These are phyloP conservation scores for Halcyon chelicuti DNA, from an alignment of 2,797 vertebrate species.

Conservation along the genomic window DNA sequence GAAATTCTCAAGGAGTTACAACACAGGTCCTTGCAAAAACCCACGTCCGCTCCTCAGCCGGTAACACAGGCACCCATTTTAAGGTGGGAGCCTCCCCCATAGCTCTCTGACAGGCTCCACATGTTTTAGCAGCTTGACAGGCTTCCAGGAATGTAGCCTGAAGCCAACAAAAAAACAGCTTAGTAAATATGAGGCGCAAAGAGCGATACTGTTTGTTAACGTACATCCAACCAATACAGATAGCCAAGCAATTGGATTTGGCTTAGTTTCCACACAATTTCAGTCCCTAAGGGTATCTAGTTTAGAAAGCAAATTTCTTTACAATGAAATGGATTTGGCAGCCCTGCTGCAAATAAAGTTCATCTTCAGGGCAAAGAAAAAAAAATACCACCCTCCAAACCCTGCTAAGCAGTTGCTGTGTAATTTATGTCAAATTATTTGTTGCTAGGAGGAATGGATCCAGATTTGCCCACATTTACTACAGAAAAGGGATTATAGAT, in stretches of 20 bases:
- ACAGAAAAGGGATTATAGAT: conserved; percentile 42
- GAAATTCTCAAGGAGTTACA: not conserved
- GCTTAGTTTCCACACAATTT: conserved; percentile 58
- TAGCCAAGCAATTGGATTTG: conserved; percentile 63
- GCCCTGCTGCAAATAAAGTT: conserved; percentile 66
- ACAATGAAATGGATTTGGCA: conserved; percentile 77
- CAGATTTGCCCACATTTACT: conserved; percentile 40
- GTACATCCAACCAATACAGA: not conserved
- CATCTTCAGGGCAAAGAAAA: conserved; percentile 66
- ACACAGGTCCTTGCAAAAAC: not conserved
- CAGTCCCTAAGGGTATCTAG: conserved; percentile 49
- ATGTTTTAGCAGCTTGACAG: not conserved
- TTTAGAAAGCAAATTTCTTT: conserved; percentile 76
- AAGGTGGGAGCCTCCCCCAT: not conserved
- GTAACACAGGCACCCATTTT: not conserved
- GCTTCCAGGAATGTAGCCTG: conserved; percentile 39
- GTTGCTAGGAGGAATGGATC: conserved; percentile 53
- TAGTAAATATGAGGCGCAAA: conserved; percentile 17
- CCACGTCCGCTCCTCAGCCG: fast-evolving
- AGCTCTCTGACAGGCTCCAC: not conserved
- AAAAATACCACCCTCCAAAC: not conserved
- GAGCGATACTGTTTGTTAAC: conserved; percentile 23
- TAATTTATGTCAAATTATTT: conserved; percentile 70
- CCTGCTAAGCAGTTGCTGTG: conserved; percentile 32
- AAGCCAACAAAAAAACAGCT: conserved; percentile 32